Conservation (phyloP, 2,888 invertebrate species). For the Nasonia oneida region DNA sequence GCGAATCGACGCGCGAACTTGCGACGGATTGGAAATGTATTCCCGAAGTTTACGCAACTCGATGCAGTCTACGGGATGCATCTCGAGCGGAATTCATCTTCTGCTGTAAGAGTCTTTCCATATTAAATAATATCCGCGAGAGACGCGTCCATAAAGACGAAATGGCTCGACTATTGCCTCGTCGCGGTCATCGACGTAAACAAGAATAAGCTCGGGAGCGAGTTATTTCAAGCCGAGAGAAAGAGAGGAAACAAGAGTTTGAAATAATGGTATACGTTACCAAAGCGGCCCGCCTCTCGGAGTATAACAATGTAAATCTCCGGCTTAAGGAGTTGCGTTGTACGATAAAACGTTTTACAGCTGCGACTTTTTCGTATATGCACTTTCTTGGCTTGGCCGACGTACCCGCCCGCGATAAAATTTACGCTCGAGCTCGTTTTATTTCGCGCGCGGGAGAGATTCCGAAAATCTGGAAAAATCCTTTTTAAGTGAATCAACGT, state of each 20-base stretch:
- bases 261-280: slow-evolving; percentile 1
- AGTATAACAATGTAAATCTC: background rate
- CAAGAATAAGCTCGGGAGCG: background rate
- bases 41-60: background rate
- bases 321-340: background rate
- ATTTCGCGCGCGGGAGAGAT: background rate
- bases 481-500: background rate
- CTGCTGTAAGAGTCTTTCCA: too few species aligned
- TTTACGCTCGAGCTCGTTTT: background rate
- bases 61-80: background rate
- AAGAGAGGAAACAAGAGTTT: background rate
- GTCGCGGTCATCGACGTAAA: background rate
- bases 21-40: background rate
- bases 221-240: background rate
- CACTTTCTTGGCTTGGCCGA: background rate
- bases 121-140: background rate
- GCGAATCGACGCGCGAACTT: background rate
- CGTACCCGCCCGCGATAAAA: background rate
- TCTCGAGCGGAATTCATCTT: too few species aligned
- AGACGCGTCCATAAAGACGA: background rate
- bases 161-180: background rate
- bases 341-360: slow-evolving; percentile 1
- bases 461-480: background rate
- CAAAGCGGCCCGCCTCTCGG: background rate
- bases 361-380: background rate